These are phyloP conservation scores for Drosophila ercepeae DNA, from an alignment of 1,140 invertebrate species.

Conservation along the genomic window DNA sequence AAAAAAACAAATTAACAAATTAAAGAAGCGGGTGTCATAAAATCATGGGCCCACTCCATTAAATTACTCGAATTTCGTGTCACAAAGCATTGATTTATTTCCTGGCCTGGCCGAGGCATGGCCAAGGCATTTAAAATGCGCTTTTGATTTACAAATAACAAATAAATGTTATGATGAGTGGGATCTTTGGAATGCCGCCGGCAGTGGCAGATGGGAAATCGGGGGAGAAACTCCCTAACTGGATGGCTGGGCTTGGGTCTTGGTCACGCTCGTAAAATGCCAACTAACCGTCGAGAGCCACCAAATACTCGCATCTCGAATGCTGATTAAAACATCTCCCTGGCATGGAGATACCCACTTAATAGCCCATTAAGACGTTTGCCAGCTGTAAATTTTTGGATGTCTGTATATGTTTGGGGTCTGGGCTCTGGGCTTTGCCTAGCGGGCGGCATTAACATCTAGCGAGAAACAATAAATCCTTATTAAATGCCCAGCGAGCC, in stretches of 20 bases:
- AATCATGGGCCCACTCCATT: slow-evolving; percentile 41
- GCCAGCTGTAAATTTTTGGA: slow-evolving; percentile 65
- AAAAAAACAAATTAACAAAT: slow-evolving; percentile 77
- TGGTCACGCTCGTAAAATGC: slow-evolving; percentile 73
- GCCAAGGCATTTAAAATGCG: slow-evolving; percentile 67
- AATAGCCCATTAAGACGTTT: slow-evolving; percentile 77
- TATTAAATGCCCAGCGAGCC: slow-evolving; percentile 72
- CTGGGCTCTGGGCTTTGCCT: slow-evolving; percentile 10
- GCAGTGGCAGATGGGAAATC: slow-evolving; percentile 32
- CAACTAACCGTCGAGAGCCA: slow-evolving; percentile 71
- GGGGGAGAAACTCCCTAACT: neutral
- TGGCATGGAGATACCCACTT: slow-evolving; percentile 60
- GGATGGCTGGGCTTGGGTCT: neutral
- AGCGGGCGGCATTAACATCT: slow-evolving; percentile 53
- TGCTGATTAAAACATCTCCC: slow-evolving; percentile 72
- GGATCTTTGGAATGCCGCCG: slow-evolving; percentile 77
- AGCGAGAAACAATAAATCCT: slow-evolving; percentile 80
- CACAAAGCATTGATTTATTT: slow-evolving; percentile 75
- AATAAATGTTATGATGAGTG: slow-evolving; percentile 80
- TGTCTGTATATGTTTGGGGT: neutral
- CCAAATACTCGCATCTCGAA: slow-evolving; percentile 44
- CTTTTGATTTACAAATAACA: slow-evolving; percentile 81
- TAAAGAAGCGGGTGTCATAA: slow-evolving; percentile 78
- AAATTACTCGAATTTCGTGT: slow-evolving; percentile 77
- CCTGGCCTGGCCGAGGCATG: slow-evolving; percentile 44